Evolutionary conservation across 1,140 invertebrate species (phyloP).

Genomic region (Heliconius himera): DNA sequence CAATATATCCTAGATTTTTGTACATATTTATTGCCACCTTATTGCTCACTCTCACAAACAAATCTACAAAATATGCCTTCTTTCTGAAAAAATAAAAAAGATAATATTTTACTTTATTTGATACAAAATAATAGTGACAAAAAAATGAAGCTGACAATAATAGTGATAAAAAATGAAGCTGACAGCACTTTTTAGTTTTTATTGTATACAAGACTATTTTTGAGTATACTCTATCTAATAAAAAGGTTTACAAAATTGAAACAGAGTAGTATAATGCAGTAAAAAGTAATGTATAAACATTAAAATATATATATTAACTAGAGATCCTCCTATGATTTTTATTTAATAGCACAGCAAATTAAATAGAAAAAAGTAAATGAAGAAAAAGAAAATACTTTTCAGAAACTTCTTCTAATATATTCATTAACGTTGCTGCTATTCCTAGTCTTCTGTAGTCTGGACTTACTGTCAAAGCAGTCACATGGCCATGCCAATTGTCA

Average conservation of each 20-base stretch:
- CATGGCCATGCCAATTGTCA: slow-evolving; percentile 99
- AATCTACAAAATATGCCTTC: slow-evolving; percentile 98
- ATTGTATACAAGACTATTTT: too few relatives aligned
- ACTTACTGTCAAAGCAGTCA: slow-evolving; percentile 98
- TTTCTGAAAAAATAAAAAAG: slow-evolving; percentile 85
- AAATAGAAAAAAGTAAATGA: not conserved
- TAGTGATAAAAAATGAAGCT: too few relatives aligned
- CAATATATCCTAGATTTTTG: slow-evolving; percentile 96
- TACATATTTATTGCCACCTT: slow-evolving; percentile 99
- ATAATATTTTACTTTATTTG: too few relatives aligned
- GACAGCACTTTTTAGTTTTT: too few relatives aligned
- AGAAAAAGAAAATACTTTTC: slow-evolving; percentile 88
- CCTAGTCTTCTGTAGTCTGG: slow-evolving; percentile 95
- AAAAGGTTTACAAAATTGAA: too few relatives aligned
- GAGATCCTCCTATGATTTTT: too few relatives aligned
- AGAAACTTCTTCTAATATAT: slow-evolving; percentile 96
- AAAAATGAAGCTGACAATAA: too few relatives aligned
- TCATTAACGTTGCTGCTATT: slow-evolving; percentile 97
- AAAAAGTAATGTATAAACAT: not conserved
- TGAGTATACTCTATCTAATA: too few relatives aligned
- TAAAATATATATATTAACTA: too few relatives aligned
- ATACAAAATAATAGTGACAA: too few relatives aligned
- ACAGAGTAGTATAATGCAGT: slow-evolving; percentile 64
- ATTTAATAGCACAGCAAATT: not conserved
- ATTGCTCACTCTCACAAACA: slow-evolving; percentile 99